phyloP scores from a whole-genome alignment of 2,797 vertebrate genomes.

The Cebuella pygmaea region DNA sequence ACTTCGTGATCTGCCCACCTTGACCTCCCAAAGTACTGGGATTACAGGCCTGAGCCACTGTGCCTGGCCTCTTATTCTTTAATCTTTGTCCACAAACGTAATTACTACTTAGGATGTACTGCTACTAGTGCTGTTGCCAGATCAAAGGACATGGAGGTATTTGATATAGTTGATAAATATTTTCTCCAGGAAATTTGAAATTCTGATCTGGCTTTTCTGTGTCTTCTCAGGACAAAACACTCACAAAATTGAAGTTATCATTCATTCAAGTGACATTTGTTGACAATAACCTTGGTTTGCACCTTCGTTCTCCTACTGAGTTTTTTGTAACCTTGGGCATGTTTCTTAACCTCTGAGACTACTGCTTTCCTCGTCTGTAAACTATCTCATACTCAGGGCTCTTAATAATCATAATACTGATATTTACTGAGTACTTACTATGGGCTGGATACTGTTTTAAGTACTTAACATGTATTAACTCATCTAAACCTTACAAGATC shows the following conservation, averaged over 20 bases:
- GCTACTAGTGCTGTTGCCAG: neutral
- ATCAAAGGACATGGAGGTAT: conserved; percentile 13
- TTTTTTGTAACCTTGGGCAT: conserved; percentile 25
- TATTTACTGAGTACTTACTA: neutral
- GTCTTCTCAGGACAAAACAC: neutral
- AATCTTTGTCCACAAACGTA: conserved; percentile 28
- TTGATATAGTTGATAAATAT: neutral
- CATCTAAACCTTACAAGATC: neutral
- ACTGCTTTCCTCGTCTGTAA: neutral
- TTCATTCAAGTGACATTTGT: conserved; percentile 12
- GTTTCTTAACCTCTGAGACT: neutral
- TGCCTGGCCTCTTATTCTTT: neutral
- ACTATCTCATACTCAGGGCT: neutral
- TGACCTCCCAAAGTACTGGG: no score
- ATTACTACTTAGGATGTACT: neutral
- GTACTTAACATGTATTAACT: neutral
- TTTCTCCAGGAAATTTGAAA: neutral
- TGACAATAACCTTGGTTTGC: conserved; percentile 29
- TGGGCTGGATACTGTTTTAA: neutral
- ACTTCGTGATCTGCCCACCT: no score
- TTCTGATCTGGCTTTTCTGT: conserved; percentile 36
- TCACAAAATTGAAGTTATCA: conserved; percentile 14
- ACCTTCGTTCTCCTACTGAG: neutral
- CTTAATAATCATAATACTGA: neutral
- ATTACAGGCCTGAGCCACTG: no score